Percentiles rank a stretch among this genome's conserved stretches.
phyloP scores from a whole-genome alignment of 2,797 vertebrate genomes.

The Zalophus californianus region DNA sequence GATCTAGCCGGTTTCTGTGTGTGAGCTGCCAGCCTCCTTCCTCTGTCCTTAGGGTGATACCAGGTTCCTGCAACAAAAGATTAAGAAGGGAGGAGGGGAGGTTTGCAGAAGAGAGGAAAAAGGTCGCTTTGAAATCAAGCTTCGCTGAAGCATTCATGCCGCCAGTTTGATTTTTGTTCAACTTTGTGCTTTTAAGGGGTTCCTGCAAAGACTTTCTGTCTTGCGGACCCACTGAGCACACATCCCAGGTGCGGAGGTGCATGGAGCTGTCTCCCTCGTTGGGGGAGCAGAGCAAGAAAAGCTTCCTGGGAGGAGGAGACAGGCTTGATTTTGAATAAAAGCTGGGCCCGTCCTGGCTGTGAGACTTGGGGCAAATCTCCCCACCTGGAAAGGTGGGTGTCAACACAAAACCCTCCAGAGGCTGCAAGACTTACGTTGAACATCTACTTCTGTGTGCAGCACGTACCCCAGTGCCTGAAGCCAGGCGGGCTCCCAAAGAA shows the following conservation, averaged over 20 bases:
- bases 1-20: background rate
- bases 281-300: too few relatives aligned
- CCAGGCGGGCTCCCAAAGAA: background rate
- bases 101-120: background rate
- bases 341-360: background rate
- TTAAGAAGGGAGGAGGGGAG: background rate
- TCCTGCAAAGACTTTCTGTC: background rate
- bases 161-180: background rate
- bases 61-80: background rate
- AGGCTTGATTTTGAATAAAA: background rate
- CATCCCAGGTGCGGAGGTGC: too few relatives aligned
- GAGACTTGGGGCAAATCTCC: background rate
- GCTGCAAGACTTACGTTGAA: background rate
- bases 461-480: background rate
- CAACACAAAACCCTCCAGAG: background rate
- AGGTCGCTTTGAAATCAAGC: background rate
- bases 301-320: too few relatives aligned
- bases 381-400: background rate
- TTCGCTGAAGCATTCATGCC: background rate
- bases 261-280: too few relatives aligned
- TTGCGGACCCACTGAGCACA: accelerated
- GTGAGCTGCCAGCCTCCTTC: background rate
- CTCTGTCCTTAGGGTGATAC: background rate
- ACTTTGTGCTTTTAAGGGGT: background rate
- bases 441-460: background rate